These are phyloP conservation scores for Cladorhizidae sp. DNA, from an alignment of 37 sponge, comb jelly and placozoan genomes.

Conservation along the genomic window DNA sequence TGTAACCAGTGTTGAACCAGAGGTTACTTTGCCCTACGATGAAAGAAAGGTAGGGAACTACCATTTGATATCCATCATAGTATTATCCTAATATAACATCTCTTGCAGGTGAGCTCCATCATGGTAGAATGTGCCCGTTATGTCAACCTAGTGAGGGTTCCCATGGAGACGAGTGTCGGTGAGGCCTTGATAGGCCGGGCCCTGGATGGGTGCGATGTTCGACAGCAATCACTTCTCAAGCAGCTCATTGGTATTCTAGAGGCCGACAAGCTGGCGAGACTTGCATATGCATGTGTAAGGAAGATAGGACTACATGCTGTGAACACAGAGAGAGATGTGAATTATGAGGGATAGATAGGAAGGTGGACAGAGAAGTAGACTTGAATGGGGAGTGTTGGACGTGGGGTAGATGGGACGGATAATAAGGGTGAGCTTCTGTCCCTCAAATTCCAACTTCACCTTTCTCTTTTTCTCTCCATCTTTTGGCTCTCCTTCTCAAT, in stretches of 20 bases:
- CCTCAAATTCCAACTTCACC: no score
- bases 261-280: constrained; percentile 57
- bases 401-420: no score
- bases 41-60: constrained; percentile 43
- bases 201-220: constrained; percentile 30
- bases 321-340: no score
- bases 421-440: no score
- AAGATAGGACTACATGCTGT: background rate
- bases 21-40: constrained; percentile 34
- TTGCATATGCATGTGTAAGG: constrained; percentile 59
- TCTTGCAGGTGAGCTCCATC: constrained; percentile 35
- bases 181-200: constrained; percentile 42
- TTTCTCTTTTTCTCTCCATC: background rate
- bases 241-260: constrained; percentile 45
- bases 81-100: background rate
- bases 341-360: no score
- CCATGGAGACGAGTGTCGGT: constrained; percentile 29
- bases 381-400: no score
- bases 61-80: background rate
- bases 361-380: no score
- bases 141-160: constrained; percentile 66
- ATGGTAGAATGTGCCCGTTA: constrained; percentile 81
- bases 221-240: constrained; percentile 46
- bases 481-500: background rate
- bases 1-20: constrained; percentile 34